Conservation (phyloP, 2,113 vertebrate species). For the Circaetus cinerascens region DNA sequence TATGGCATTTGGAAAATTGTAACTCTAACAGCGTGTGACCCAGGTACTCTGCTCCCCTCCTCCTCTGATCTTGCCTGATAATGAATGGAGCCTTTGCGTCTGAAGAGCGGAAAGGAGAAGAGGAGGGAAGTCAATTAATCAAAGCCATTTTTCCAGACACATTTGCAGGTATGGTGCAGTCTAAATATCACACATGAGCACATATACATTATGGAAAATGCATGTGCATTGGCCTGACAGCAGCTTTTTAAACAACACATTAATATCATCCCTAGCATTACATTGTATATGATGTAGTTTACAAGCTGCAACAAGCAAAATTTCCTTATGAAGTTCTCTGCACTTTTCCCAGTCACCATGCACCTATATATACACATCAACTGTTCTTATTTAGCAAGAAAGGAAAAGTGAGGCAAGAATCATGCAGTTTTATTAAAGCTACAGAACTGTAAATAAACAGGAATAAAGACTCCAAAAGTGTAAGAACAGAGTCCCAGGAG, state of each 20-base stretch:
- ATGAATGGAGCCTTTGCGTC: neutral
- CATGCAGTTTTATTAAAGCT: neutral
- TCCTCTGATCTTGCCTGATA: conserved; percentile 45
- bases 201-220: too few species aligned
- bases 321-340: too few species aligned
- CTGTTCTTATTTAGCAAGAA: neutral
- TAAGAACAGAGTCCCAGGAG: neutral
- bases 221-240: too few species aligned
- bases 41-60: conserved; percentile 13
- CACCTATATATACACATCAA: neutral
- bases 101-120: conserved; percentile 22
- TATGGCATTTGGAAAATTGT: conserved; percentile 12
- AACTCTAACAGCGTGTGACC: conserved; percentile 34
- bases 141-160: conserved; percentile 35
- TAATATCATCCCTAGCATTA: too few species aligned
- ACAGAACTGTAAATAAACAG: neutral
- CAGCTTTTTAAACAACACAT: too few species aligned
- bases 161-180: neutral
- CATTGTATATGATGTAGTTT: too few species aligned
- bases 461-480: neutral
- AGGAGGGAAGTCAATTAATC: conserved; percentile 52
- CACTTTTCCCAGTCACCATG: too few species aligned
- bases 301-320: too few species aligned
- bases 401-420: neutral
- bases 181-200: too few species aligned